Evolutionary conservation across 2,113 vertebrate genomes (phyloP).

Genomic region (Chamaea fasciata): DNA sequence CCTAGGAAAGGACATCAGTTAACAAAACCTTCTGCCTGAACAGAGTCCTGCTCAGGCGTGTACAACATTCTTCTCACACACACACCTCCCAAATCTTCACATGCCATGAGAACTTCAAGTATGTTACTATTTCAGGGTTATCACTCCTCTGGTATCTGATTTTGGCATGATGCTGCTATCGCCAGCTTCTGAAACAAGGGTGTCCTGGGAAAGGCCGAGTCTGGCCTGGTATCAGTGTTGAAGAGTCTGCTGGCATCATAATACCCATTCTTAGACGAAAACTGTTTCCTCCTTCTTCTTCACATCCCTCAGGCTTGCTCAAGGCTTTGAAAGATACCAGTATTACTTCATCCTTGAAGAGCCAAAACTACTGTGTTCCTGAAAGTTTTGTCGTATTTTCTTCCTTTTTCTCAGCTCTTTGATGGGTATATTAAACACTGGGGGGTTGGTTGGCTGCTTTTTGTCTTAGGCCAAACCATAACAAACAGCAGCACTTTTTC

Average conservation of each 20-base stretch:
- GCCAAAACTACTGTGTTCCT: neutral
- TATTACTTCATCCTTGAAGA: neutral
- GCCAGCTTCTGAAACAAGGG: neutral
- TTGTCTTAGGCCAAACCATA: neutral
- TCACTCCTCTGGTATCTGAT: neutral
- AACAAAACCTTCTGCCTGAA: neutral
- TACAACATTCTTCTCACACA: neutral
- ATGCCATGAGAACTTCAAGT: neutral
- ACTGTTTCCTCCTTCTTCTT: neutral
- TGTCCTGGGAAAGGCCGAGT: neutral
- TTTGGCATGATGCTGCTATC: neutral
- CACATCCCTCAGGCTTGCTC: neutral
- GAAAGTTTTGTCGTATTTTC: neutral
- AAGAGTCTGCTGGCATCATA: neutral
- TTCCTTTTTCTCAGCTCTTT: neutral
- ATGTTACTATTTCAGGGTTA: conserved; percentile 14
- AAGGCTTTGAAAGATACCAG: neutral
- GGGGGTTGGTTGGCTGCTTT: neutral
- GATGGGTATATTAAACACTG: neutral
- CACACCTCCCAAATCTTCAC: neutral
- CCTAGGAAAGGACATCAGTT: neutral
- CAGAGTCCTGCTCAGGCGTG: neutral
- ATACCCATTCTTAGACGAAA: neutral
- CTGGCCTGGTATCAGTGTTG: neutral
- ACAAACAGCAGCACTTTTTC: neutral